Evolutionary conservation across 1,140 invertebrate genomes (phyloP), one percentile per base, ranked within the genome.

Genomic region (Geopemphigus sp.): DNA sequence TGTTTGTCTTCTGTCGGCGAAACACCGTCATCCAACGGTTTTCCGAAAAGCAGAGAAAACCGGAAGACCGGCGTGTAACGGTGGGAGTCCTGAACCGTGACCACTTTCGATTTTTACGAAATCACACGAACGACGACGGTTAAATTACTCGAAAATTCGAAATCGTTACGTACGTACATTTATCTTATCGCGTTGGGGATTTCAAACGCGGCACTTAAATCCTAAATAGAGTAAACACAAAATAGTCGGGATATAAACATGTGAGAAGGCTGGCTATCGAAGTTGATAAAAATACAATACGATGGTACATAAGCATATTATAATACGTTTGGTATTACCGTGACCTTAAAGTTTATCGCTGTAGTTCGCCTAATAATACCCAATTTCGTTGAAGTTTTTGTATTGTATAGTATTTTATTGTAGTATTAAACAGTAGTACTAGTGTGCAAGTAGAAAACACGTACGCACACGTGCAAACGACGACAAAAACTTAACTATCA

Each of bases 91-190:
- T 26, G 74, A 29, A 78, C 74, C 74, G 57, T 78, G 74, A 78
- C 74, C 57, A 78, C 74, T 78, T 78, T 78, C 74, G 74, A 61
- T 78, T 78, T 74, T 78, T 50, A 61, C 26, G 57, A 78, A 50
- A 78, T 61, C 57, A 47, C 22, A n/a, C n/a, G 4, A 68, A 47
- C 39, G 39, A 8, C 66, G 45, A n/a, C n/a, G n/a, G 22, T 70
- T 50, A 53, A 70, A 29, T 53, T 70, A 29, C 24, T 29, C 66
- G 19, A 72, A 26, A 29, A 72, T 29, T 50, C 45, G 64, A 66
- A 66, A 66, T 47, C 66, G 47, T 50, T 68, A 47, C 14, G 32
- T 47, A 66, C n/a, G n/a, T 0, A 15, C 10, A 24, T 24, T 32
- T 39, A 64, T 39, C 29, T 68, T 47, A 72, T 29, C 24, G 11